These are phyloP conservation scores for Tachypleus tridentatus DNA, from an alignment of 1,140 invertebrate species.

Conservation along the genomic window DNA sequence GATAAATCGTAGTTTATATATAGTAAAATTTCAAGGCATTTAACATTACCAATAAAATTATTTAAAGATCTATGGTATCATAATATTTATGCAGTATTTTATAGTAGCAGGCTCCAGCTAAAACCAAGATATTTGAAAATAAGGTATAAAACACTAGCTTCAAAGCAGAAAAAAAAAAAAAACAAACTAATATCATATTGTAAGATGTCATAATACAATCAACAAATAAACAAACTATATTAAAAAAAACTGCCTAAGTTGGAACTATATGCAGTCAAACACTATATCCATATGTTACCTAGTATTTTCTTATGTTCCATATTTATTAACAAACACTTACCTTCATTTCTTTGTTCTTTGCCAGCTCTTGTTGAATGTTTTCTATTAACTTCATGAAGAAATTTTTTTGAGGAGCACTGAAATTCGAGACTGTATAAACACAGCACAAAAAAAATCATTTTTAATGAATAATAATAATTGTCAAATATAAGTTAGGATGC, in stretches of 20 bases:
- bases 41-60: too few relatives aligned
- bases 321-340: conserved; percentile 23
- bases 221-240: neutral
- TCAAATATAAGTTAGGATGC: too few relatives aligned
- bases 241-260: conserved; percentile 1
- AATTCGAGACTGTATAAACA: too few relatives aligned
- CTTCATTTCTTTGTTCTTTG: conserved; percentile 97
- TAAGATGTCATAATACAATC: neutral
- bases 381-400: conserved; percentile 85
- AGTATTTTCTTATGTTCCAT: neutral
- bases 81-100: too few relatives aligned
- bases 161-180: neutral
- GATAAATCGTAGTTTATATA: too few relatives aligned
- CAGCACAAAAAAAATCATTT: too few relatives aligned
- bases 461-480: too few relatives aligned
- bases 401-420: conserved; percentile 20
- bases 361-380: conserved; percentile 86
- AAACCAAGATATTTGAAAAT: conserved; percentile 8
- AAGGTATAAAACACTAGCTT: conserved; percentile 8
- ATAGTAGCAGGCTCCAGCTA: too few relatives aligned
- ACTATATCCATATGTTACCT: neutral
- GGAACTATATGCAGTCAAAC: neutral
- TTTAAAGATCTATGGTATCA: too few relatives aligned
- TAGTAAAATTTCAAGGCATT: too few relatives aligned
- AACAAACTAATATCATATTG: neutral